phyloP scores from a whole-genome alignment of 53 echinoderm and acorn worm species.

The Holothuria leucospilota region DNA sequence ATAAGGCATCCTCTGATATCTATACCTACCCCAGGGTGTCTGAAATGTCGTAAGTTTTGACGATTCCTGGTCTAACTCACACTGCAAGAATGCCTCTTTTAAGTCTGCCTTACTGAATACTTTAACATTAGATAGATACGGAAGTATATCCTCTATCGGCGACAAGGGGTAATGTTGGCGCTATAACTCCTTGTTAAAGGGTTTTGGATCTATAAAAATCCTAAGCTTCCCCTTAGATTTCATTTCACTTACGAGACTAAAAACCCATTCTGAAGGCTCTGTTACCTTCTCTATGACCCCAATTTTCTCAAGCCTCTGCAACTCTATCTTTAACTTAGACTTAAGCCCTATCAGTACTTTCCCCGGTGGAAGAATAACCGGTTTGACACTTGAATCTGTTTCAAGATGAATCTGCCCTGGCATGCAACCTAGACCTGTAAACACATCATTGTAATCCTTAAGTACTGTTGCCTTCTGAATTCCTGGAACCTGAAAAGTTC shows the following conservation, averaged over 20 bases:
- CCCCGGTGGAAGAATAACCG: constrained; percentile 54
- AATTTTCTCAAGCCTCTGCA: too few species aligned
- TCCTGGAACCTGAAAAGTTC: too few species aligned
- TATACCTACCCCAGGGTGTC: constrained; percentile 29
- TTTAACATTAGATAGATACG: neutral
- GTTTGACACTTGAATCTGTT: constrained; percentile 25
- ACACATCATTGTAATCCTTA: constrained; percentile 56
- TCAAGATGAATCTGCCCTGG: constrained; percentile 57
- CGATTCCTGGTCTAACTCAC: constrained; percentile 11
- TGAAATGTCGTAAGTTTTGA: constrained; percentile 11
- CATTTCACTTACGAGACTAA: constrained; percentile 47
- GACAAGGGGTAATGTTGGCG: constrained; percentile 17
- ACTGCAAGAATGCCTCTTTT: constrained; percentile 41
- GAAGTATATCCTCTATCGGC: neutral
- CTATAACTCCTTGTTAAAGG: neutral
- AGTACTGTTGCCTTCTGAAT: neutral
- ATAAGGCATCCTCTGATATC: neutral
- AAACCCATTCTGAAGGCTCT: too few species aligned
- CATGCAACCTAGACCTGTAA: constrained; percentile 67
- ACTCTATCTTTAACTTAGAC: constrained; percentile 52
- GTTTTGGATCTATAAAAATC: constrained; percentile 67
- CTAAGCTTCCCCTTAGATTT: constrained; percentile 73
- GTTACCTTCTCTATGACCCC: too few species aligned
- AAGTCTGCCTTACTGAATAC: constrained; percentile 44
- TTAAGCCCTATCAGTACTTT: constrained; percentile 53